phyloP scores from a whole-genome alignment of 2,113 vertebrate species.

The Gavialis gangeticus region DNA sequence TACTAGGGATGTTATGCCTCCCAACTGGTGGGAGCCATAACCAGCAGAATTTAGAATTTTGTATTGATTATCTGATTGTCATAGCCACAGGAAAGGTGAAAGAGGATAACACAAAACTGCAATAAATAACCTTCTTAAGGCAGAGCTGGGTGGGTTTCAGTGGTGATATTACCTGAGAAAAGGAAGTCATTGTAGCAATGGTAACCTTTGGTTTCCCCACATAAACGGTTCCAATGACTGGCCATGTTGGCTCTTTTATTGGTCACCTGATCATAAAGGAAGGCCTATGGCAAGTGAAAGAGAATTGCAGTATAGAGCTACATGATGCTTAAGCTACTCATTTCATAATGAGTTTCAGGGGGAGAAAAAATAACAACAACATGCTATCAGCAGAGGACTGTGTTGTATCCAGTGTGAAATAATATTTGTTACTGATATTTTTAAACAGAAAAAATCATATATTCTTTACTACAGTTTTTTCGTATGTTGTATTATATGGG shows the following conservation, averaged over 20 bases:
- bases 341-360: not conserved
- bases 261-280: accelerated
- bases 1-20: not conserved
- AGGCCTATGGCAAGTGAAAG: not conserved
- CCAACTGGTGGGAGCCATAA: not conserved
- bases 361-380: not conserved
- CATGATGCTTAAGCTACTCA: not conserved
- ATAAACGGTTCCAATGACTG: not conserved
- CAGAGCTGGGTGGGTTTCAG: not conserved
- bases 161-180: not conserved
- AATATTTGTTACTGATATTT: not conserved
- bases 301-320: not conserved
- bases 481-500: no score
- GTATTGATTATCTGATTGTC: not conserved
- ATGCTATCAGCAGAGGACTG: not conserved
- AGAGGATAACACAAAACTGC: not conserved
- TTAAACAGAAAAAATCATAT: not conserved
- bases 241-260: not conserved
- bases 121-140: not conserved
- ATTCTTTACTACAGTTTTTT: not conserved
- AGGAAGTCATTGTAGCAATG: not conserved
- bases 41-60: not conserved
- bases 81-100: not conserved
- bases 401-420: not conserved
- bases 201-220: not conserved